Evolutionary conservation across 2,888 invertebrate species (phyloP), one percentile per base, ranked within the genome.

Genomic region (Tortricodes alternella): DNA sequence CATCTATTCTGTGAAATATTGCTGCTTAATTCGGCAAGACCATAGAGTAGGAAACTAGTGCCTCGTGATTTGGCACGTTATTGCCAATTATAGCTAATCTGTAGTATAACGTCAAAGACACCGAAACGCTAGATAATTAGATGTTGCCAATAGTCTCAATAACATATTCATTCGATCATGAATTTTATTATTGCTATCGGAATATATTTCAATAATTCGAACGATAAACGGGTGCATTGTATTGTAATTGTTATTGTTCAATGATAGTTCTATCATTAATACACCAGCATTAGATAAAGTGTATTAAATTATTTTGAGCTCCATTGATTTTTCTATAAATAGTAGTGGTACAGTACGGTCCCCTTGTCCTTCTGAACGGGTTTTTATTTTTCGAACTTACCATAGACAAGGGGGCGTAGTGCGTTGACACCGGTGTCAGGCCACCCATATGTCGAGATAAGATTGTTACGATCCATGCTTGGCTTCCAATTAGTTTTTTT

Each of bases 401-500:
- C 38, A 59, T 59, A 55, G 34, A 46, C 55, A 61, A 67, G 68
- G 70, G 72, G 76, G 73, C 72, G 71, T 63, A 69, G 77, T 70
- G 68, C 80, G 67, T 78, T 82, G 82, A 83, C 83, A 78, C 66
- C 69, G 64, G 19, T 55, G 70, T 60, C 65, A 63, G 67, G 61
- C 71, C 72, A 71, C 73, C 76, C 75, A 76, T 68, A 63, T 65
- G 67, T 51, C 16, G 61, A 74, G 77, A 80, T 78, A 80, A 79
- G 63, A 66, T 55, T 64, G 67, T 66, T 70, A 70, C 74, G 24
- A 38, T 41, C 67, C 60, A 59, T 34, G 29, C 37, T 23, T 67
- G 62, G 67, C 62, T 66, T 62, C 66, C 66, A 62, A 67, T 70
- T 53, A 65, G 67, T 71, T 72, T 66, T 62, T 72, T 66, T 62